Evolutionary conservation across 2,113 vertebrate species (phyloP).

Genomic region (Phocoena sinus): DNA sequence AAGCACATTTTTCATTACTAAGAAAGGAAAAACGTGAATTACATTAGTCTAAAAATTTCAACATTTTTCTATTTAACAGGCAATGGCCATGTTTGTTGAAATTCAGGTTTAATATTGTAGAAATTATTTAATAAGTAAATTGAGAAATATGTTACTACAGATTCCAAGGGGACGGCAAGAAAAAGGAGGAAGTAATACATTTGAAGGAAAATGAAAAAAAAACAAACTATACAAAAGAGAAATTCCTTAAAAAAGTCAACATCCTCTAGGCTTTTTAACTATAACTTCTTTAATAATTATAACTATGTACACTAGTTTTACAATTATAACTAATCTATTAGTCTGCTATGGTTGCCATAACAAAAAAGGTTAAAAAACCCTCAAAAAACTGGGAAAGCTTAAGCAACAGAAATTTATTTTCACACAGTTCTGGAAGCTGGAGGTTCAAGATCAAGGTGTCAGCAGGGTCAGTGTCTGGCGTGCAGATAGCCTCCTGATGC

Average conservation of each 20-base stretch:
- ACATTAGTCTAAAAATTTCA: background rate
- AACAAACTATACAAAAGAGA: background rate
- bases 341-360: background rate
- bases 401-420: background rate
- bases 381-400: background rate
- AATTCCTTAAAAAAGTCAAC: background rate
- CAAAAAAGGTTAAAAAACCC: background rate
- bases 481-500: background rate
- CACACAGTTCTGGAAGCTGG: background rate
- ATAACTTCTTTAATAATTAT: background rate
- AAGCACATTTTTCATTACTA: background rate
- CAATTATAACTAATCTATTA: background rate
- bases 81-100: background rate
- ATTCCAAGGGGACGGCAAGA: accelerated
- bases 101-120: background rate
- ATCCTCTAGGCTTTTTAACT: background rate
- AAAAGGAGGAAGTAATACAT: background rate
- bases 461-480: background rate
- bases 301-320: background rate
- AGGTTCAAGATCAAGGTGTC: background rate
- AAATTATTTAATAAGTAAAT: background rate
- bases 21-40: background rate
- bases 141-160: background rate
- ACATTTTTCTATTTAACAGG: background rate
- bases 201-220: background rate